Base-by-base conservation (phyloP, 2,888 invertebrate species). In the Adela reaumurella region DNA sequence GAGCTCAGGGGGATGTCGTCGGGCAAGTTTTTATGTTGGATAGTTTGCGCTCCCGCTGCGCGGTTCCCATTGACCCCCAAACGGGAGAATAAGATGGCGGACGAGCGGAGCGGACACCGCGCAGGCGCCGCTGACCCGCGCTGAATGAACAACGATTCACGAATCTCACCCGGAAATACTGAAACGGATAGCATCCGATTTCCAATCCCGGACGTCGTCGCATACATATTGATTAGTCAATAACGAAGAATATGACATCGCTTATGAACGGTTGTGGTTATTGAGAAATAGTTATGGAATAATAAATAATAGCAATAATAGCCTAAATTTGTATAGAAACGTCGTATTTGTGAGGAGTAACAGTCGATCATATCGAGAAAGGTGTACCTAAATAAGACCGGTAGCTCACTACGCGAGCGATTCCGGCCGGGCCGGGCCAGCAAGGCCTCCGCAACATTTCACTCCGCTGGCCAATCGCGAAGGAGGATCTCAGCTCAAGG, bases 261-360 rank as follows among this genome's bases (percentile, higher is more conserved):
- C 77, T 78, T 78, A 78, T 77, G 77, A 77, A 77, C 69, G 77
- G 78, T 77, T 77, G 78, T 78, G 78, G 72, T 76, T 70, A 74
- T 70, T 74, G 74, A 70, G 70, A 74, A 71, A 74, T 76, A 74
- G 74, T 71, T 77, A 70, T 73, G 70, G 73, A 70, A 65, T 68
- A 65, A 71, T 71, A 68, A 73, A 65, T 67, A 63, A 76, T 76
- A 77, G 77, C 77, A 77, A 78, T 78, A 78, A 76, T 77, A 74
- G 72, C 76, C 68, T 74, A 71, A 55, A 56, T 53, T 35, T 35
- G 35, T 35, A 35, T 35, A 35, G n/a, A 35, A 8, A 14, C 35
- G 6, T 35, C 35, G 35, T 35, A 14, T 35, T 24, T 24, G n/a
- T 35, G 14, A 35, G 11, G n/a, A 8, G 35, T 8, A 35, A 35